A percentile compares a stretch with the other conserved stretches of the same genome.
These are phyloP conservation scores for Oligia latruncula DNA, from an alignment of 2,888 invertebrate species.

Conservation along the genomic window DNA sequence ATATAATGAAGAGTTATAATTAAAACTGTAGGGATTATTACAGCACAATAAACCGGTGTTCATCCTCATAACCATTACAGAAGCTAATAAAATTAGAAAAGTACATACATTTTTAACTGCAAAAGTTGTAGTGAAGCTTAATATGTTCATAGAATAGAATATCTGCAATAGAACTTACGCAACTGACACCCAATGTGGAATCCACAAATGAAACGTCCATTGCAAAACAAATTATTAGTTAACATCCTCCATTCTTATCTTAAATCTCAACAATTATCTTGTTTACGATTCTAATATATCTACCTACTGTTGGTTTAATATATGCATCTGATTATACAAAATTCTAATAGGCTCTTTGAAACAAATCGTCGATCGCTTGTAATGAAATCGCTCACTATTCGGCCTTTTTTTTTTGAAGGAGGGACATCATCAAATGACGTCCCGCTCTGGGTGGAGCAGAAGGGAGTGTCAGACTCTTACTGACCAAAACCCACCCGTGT, in stretches of 20 bases:
- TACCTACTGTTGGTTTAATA: constrained; percentile 44
- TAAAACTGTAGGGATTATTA: not conserved
- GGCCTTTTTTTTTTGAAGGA: no score
- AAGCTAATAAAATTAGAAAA: not conserved
- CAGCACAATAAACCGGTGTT: not conserved
- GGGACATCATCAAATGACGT: no score
- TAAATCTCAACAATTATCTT: constrained; percentile 42
- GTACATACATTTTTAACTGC: no score
- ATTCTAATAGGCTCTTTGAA: constrained; percentile 58
- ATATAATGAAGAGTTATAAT: no score
- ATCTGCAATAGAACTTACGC: not conserved
- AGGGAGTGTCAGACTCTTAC: no score
- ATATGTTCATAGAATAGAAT: no score
- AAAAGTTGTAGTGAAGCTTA: no score
- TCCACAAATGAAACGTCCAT: constrained; percentile 3
- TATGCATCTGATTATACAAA: constrained; percentile 60
- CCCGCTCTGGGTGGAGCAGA: no score
- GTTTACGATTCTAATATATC: constrained; percentile 40
- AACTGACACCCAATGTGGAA: constrained; percentile 11
- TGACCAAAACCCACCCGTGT: no score
- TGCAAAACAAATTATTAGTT: constrained; percentile 38
- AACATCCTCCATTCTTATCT: constrained; percentile 58
- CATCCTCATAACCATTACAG: not conserved
- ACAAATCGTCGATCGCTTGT: constrained; percentile 64
- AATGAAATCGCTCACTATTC: constrained; percentile 61